phyloP scores from a whole-genome alignment of 2,113 vertebrate genomes.

The Oceanodroma tethys region DNA sequence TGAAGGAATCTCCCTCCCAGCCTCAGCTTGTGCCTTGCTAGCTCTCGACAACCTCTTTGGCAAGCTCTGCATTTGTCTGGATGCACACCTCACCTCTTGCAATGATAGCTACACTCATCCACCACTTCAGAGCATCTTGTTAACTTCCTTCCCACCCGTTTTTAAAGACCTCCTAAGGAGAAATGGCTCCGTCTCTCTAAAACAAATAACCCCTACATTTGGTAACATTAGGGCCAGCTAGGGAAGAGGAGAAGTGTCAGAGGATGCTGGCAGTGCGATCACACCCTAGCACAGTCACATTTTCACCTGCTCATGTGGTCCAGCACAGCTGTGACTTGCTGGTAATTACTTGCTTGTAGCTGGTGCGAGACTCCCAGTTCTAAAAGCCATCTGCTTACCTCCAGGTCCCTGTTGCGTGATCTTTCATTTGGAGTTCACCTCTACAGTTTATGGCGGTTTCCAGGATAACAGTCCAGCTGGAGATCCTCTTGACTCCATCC shows the following conservation, averaged over 20 bases:
- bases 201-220: not conserved
- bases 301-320: conserved; percentile 58
- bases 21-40: not conserved
- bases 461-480: not conserved
- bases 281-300: conserved; percentile 45
- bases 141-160: conserved; percentile 4
- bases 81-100: not conserved
- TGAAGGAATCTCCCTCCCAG: not conserved
- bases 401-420: conserved; percentile 1
- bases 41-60: not conserved
- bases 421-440: conserved; percentile 44
- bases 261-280: conserved; percentile 53
- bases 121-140: conserved; percentile 14
- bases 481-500: not conserved
- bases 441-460: not conserved
- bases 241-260: not conserved
- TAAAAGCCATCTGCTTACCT: conserved; percentile 51
- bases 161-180: not conserved
- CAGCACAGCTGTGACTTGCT: conserved; percentile 58
- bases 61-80: not conserved
- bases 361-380: conserved; percentile 24
- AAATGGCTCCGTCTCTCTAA: not conserved
- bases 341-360: conserved; percentile 57
- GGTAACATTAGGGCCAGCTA: not conserved
- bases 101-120: not conserved